Conservation (phyloP, 2,797 vertebrate species). For the Cuculus canorus region DNA sequence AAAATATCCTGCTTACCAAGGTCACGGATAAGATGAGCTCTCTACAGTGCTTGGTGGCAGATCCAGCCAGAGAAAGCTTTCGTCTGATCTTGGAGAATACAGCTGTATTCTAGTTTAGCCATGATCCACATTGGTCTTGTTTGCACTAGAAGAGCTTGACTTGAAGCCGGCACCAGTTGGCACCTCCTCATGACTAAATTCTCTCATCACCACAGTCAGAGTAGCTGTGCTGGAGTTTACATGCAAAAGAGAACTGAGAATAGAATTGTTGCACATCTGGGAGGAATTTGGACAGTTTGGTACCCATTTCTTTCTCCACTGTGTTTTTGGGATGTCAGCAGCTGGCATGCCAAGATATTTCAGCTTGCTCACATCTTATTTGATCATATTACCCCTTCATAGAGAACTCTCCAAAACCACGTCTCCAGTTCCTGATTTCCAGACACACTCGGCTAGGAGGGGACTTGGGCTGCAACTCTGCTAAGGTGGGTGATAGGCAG, state of each 20-base stretch:
- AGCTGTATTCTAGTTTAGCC: background rate
- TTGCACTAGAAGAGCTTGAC: background rate
- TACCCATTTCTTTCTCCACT: accelerated
- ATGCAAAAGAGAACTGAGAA: accelerated
- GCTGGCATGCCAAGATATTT: background rate
- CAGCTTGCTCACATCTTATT: background rate
- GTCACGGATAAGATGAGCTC: background rate
- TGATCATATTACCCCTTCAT: background rate
- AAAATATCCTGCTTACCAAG: background rate
- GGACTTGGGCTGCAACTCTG: background rate
- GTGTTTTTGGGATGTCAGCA: background rate
- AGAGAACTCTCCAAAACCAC: background rate
- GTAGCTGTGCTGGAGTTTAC: background rate
- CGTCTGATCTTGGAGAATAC: background rate
- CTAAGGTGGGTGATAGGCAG: background rate
- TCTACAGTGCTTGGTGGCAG: background rate
- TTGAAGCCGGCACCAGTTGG: background rate
- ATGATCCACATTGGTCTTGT: background rate
- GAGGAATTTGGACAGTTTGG: background rate
- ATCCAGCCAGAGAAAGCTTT: background rate
- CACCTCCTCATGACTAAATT: background rate
- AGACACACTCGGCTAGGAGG: background rate
- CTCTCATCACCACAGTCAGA: background rate
- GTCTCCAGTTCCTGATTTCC: background rate
- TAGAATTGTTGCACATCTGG: background rate